Evolutionary conservation across 2,797 vertebrate genomes (phyloP).

Genomic region (Ara ararauna): DNA sequence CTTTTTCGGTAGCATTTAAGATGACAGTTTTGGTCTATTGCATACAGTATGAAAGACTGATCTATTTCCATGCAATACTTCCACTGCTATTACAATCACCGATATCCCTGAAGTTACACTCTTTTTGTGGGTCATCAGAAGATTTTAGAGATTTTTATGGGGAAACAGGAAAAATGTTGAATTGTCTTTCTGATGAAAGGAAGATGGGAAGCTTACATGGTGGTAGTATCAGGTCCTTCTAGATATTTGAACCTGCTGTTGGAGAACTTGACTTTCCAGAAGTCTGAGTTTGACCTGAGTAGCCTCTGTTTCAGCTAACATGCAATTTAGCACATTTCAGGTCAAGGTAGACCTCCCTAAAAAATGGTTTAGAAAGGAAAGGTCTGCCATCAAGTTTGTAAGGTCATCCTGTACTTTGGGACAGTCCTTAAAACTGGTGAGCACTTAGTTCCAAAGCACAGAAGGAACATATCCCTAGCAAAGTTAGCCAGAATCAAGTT

Average conservation of each 20-base stretch:
- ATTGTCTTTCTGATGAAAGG: not conserved
- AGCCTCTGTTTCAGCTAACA: not conserved
- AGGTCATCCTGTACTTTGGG: not conserved
- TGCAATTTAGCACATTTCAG: not conserved
- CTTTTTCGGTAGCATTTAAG: not conserved
- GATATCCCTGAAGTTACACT: not conserved
- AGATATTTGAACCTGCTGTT: not conserved
- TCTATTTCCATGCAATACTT: not conserved
- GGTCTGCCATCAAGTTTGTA: not conserved
- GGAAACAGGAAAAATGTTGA: not conserved
- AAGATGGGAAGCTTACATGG: not conserved
- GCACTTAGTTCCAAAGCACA: not conserved
- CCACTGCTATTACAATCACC: not conserved
- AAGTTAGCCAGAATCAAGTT: not conserved
- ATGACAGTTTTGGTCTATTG: not conserved
- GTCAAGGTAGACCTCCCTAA: not conserved
- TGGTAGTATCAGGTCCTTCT: not conserved
- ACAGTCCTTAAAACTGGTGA: not conserved
- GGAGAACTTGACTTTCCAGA: not conserved
- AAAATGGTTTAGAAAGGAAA: not conserved
- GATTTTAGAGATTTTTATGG: not conserved
- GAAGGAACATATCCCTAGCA: not conserved
- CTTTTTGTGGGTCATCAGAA: not conserved
- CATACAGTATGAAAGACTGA: not conserved
- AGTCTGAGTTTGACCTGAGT: not conserved